These are phyloP conservation scores for Australoheros facetus DNA, from an alignment of 2,797 vertebrate species.

Conservation along the genomic window DNA sequence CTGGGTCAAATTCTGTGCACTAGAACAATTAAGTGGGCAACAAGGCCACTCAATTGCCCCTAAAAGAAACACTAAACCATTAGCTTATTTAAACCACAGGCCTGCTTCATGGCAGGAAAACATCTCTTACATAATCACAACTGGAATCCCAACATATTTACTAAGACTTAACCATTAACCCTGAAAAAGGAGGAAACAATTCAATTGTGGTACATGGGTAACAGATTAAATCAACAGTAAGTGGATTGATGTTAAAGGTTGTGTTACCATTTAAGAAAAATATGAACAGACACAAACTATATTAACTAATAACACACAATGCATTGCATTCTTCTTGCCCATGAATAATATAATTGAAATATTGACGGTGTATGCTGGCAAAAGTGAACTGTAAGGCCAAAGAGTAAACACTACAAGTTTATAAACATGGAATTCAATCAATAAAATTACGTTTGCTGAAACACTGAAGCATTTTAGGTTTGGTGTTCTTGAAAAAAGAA, in stretches of 20 bases:
- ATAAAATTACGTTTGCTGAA: not conserved
- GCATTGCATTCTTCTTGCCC: not conserved
- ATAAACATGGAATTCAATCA: not conserved
- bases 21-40: constrained; percentile 59
- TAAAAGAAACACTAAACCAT: constrained; percentile 54
- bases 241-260: not conserved
- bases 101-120: constrained; percentile 7
- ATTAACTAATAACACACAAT: not conserved
- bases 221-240: constrained; percentile 14
- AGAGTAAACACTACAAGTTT: not conserved
- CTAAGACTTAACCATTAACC: constrained; percentile 19
- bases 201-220: not conserved
- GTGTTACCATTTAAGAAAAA: not conserved
- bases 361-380: too few species aligned
- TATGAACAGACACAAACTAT: not conserved
- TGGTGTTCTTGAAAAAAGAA: not conserved
- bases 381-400: not conserved
- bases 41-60: constrained; percentile 71
- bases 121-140: constrained; percentile 51
- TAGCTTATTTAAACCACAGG: constrained; percentile 40
- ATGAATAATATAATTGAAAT: not conserved
- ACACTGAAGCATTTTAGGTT: not conserved
- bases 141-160: not conserved
- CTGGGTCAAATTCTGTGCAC: constrained; percentile 63
- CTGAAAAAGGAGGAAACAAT: constrained; percentile 10